Base-by-base conservation (phyloP, 2,797 vertebrate genomes). In the Sebastes vulpes region DNA sequence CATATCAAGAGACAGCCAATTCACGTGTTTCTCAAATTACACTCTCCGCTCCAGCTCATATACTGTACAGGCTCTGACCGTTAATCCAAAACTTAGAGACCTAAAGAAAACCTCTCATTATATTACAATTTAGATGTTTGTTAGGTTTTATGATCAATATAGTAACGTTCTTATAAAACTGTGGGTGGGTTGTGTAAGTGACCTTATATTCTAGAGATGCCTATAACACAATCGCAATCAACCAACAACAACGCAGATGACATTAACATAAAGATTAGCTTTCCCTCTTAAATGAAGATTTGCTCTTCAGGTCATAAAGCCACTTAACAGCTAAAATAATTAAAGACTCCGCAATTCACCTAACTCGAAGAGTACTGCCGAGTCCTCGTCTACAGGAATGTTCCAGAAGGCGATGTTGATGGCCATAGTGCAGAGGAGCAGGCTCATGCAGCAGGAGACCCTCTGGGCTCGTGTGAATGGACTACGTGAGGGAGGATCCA, bases 391-490 rank as follows among this genome's bases (percentile, higher is more conserved):
- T 4, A 81, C 25, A 4, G 96, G 95, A 60, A 96, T 66, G 86
- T 97, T 97, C 96, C 96, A 97, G 90, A 97, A 97, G 83, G 97
- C 96, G 23, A 97, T 97, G 75, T 97, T 97, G 72, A 97, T 97
- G 89, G 96, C 96, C 95, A 97, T 97, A 83, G 96, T 97, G 89
- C 97, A 97, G 83, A 97, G 96, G 42, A 97, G 96, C 65, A 97
- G 95, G 61, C 94, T 94, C 96, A 97, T 96, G 87, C 97, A 97
- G 89, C 97, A 97, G 21, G 96, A 96, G 58, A 97, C 96, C 71
- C 96, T 94, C 90, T 97, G 97, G 28, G 96, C 96, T 0, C 96
- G 96, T 1, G 96, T 97, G 89, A 97, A 97, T 0, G 96, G 95
- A 73, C 96, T 97, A 2, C 95, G 95, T 4, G 95, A 93, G 3